Base-by-base conservation (phyloP, 2,888 invertebrate genomes). In the Adineta ricciae region DNA sequence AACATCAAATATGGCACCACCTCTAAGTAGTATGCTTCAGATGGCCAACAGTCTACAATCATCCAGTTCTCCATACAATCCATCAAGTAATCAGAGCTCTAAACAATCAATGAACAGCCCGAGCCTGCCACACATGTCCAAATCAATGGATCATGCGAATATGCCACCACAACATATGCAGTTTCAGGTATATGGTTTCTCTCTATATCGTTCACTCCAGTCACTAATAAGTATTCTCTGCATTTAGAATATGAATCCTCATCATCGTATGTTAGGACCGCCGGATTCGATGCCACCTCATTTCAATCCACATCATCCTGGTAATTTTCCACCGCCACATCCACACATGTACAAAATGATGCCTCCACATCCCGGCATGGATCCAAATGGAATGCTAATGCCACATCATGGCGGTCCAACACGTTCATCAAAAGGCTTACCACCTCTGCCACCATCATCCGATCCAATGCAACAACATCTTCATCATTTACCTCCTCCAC, bases 371-470 rank as follows among this genome's bases (percentile, higher is more conserved):
- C 84, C 84, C 72, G 87, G 87, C 38, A 87, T 88, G 87, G 86
- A 86, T 52, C 86, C 87, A 41, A 86, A 85, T 73, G 73, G 87
- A 87, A 83, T 86, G 19, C 52, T 54, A 0, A 64, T 78, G 21
- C 84, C 84, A 32, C n/a, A 38, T 78, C 27, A 72, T 84, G 85
- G 84, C 73, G 73, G 86, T 83, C 83, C 64, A 84, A 32, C n/a
- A 83, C 83, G 27, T 56, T 72, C 38, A 56, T 64, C 54, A 88
- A 88, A 86, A 87, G 88, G 84, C 52, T 54, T 41, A 87, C 88
- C 84, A 88, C 89, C 88, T 88, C 89, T 19, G 21, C 56, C 41
- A 90, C 90, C 87, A 90, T 90, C 86, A 90, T 90, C 11, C 90
- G 90, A 46, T 88, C 90, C n/a, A 56, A 56, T 56, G 27, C 56